Evolutionary conservation across 2,888 invertebrate species (phyloP), one percentile per base, ranked within the genome.

Genomic region (Drosophila koepferae): DNA sequence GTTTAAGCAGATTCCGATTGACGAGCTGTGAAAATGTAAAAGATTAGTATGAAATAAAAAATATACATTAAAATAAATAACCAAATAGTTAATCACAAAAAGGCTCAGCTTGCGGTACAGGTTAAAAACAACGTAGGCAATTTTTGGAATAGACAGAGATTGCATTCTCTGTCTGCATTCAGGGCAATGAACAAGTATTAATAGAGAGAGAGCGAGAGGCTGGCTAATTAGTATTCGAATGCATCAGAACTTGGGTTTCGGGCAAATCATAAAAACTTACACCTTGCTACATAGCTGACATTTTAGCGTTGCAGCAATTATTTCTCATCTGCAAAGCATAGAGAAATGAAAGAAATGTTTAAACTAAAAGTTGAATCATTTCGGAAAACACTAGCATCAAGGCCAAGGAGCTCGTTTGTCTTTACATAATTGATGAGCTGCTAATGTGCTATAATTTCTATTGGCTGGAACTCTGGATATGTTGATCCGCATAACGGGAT

Each of bases 311-410:
- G 58, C 34, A 48, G 61, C 43, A 72, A 72, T 69, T 88, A 88
- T 65, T 79, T 86, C 18, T 81, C 80, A 89, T 85, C 84, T 85
- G 84, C 53, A 89, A 85, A 62, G 72, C 51, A 73, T 23, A 69
- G 58, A 63, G 44, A 68, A 65, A 73, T 49, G 58, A 61, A 62
- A 58, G 9, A 18, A 56, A 72, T 48, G 56, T 55, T 43, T 43
- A 55, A 34, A 44, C 61, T 12, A 41, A 38, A 54, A n/a, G 38
- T 43, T n/a, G 16, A 48, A 28, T 10, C n/a, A 5, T 20, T 10
- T 12, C 8, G 40, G 12, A n/a, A 28, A 9, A n/a, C 6, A 31
- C 40, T 49, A 14, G 14, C 14, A 6, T 16, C 38, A 40, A 31
- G 40, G 31, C 28, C 60, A 49, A 20, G 40, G 16, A 16, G 6